Conservation (phyloP, 2,113 vertebrate genomes). For the Pelobates fuscus region DNA sequence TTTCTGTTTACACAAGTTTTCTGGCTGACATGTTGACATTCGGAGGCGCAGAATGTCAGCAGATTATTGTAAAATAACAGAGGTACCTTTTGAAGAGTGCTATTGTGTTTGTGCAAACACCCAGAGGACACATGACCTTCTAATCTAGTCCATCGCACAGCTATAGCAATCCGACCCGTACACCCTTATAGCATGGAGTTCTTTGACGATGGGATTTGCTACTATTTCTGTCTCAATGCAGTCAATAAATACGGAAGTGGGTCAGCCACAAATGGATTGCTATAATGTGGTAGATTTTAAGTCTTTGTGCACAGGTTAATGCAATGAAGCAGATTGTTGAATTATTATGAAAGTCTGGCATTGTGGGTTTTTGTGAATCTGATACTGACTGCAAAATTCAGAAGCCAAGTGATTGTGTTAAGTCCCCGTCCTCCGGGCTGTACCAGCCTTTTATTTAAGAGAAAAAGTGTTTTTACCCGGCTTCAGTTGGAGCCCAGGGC, state of each 20-base stretch:
- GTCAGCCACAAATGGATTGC: background rate
- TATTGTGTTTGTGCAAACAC: conserved; percentile 1
- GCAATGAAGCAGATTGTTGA: background rate
- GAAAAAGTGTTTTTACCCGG: too few species aligned
- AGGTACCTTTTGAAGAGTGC: background rate
- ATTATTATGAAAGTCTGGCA: background rate
- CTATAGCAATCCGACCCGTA: background rate
- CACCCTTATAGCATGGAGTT: background rate
- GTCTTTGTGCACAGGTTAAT: background rate
- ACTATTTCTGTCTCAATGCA: background rate
- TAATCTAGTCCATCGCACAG: background rate
- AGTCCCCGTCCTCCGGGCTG: too few species aligned
- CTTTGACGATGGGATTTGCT: background rate
- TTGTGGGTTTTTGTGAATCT: too few species aligned
- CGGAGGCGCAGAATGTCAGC: background rate
- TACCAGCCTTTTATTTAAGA: too few species aligned
- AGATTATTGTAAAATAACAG: conserved; percentile 1
- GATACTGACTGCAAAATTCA: too few species aligned
- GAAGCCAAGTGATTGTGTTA: too few species aligned
- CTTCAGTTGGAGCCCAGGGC: too few species aligned
- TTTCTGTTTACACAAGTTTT: too few species aligned
- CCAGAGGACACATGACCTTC: background rate
- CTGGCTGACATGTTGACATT: background rate
- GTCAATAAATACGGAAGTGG: background rate
- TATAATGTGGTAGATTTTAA: background rate